Evolutionary conservation across 1,140 invertebrate species (phyloP), one percentile per base, ranked within the genome.

Genomic region (Bombus balteatus): DNA sequence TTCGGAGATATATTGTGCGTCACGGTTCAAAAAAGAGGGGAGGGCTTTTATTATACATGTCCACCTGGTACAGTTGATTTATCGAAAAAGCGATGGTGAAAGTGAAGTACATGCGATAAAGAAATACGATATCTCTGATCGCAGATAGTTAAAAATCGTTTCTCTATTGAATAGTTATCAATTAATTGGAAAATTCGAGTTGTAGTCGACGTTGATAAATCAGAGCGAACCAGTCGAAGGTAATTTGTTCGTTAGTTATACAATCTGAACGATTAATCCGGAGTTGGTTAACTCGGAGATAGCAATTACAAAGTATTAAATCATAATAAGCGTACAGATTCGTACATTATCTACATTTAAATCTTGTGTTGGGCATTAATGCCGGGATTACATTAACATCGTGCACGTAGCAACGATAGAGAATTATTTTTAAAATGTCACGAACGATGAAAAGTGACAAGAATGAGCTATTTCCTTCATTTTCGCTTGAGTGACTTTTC

Each of bases 241-340:
- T 18, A 76, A 81, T 57, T 71, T 57, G 43, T 71, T 37, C 15
- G 34, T 32, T 72, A 57, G 53, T 83, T 53, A 25, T 25, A 43
- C 22, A 75, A 75, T 66, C 57, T 75, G 18, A n/a, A 53, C 34
- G 74, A 70, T 70, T 70, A 57, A 83, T 78, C 47, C 25, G 37
- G 0, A 77, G 22, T 37, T 57, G 41, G 62, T 47, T 39, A 62
- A 73, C 47, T 25, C 9, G 22, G 8, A 73, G 37, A 41, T 73
- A 79, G 77, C 70, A 81, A 65, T 82, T 82, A 82, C 4, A 39
- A 32, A 65, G 53, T 70, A 73, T 62, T 81, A 62, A 81, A 81
- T 71, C 39, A 43, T 81, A 81, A 81, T 81, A 59, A 62, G 68
- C 37, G 37, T 81, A 62, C 15, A 9, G 39, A 62, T 82, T 82